Evolutionary conservation across 2,888 invertebrate genomes (phyloP), one percentile per base, ranked within the genome.

Genomic region (Dryococelus australis): DNA sequence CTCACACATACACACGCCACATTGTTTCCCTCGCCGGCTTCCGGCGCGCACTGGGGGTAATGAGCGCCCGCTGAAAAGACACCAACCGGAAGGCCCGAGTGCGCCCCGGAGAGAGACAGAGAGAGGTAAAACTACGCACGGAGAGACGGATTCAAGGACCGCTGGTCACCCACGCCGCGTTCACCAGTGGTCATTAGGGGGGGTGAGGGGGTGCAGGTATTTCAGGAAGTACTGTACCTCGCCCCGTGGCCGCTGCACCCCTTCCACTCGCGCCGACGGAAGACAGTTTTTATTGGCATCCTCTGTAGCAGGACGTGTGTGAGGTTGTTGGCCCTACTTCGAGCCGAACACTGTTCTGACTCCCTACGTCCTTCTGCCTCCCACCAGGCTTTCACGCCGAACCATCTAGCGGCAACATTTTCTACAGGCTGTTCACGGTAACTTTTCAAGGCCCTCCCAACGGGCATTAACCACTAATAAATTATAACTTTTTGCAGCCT

Each of bases 111-210:
- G 51, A 51, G 51, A 20, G 51, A 51, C 51, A 24, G 65, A 65
- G 65, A 47, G 47, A 6, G 47, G 47, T 47, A 47, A 47, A 47
- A 47, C 47, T 65, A n/a, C 24, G 0, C 65, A n/a, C 65, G 20
- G 65, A 4, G 86, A 78, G 86, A 86, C 86, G 86, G 86, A 86
- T 86, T 86, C 86, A 86, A 86, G 86, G 86, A 35, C 79, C 86
- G 86, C 35, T 86, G 86, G 28, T 65, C 86, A 86, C 79, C 86
- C 51, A n/a, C 83, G 51, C 43, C 78, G 13, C 16, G 65, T 24
- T 20, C 51, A 3, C 51, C 51, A 8, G 20, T 5, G 47, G 47
- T 47, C 47, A 47, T 47, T 16, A 47, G 16, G 47, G 10, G 8
- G 8, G n/a, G 0, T 0, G 24, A 24, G n/a, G n/a, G 24, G 65